These are phyloP conservation scores for Mixornis gularis DNA, from an alignment of 2,113 vertebrate species.

Conservation along the genomic window DNA sequence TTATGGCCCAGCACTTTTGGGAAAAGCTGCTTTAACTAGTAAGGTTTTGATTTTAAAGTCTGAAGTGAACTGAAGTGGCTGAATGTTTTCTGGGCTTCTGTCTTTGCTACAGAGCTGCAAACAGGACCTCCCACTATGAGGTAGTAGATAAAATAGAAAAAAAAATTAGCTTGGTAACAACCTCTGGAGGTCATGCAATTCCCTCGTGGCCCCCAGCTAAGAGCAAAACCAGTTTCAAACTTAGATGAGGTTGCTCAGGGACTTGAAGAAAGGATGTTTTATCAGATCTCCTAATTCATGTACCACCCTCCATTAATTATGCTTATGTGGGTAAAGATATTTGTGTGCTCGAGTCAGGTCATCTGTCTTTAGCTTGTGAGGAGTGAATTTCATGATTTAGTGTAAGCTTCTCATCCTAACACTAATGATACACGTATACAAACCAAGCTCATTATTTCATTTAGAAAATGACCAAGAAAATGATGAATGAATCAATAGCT, in stretches of 20 bases:
- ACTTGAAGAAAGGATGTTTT: not conserved
- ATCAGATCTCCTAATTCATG: not conserved
- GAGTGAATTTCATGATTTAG: not conserved
- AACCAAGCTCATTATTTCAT: not conserved
- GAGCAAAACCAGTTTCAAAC: not conserved
- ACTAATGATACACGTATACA: not conserved
- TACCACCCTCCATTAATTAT: not conserved
- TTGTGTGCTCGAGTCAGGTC: not conserved
- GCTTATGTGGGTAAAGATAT: not conserved
- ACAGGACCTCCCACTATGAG: fast-evolving
- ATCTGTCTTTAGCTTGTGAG: not conserved
- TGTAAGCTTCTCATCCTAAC: not conserved
- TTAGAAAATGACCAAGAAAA: not conserved
- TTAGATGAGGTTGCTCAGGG: not conserved
- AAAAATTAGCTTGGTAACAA: not conserved
- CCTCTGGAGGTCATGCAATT: not conserved
- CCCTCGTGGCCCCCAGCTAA: not conserved
- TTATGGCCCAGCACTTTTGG: not conserved
- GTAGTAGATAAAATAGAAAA: not conserved
- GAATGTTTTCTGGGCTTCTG: not conserved
- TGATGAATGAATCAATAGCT: not conserved
- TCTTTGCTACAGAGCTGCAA: not conserved
- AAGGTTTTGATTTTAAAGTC: not conserved
- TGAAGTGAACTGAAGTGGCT: not conserved
- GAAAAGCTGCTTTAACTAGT: not conserved